A percentile compares a stretch with the other conserved stretches of the same genome.
phyloP scores from a whole-genome alignment of 2,888 invertebrate species.

The Neoascia interrupta region DNA sequence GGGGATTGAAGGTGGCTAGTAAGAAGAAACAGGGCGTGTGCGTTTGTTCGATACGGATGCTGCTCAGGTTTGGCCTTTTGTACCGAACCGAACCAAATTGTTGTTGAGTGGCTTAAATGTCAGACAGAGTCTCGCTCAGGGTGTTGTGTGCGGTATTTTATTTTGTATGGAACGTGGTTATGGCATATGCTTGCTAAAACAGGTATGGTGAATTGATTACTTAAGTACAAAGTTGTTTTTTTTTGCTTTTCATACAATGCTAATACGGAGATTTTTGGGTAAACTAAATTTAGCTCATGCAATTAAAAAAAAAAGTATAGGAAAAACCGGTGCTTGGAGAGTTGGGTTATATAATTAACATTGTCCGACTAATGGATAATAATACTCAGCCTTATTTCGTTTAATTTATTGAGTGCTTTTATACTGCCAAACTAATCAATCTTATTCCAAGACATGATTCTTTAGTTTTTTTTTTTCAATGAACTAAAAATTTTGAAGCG shows the following conservation, averaged over 20 bases:
- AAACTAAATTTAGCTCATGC: slow-evolving; percentile 43
- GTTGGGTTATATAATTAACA: slow-evolving; percentile 50
- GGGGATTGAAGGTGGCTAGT: slow-evolving; percentile 53
- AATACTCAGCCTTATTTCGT: too few species aligned
- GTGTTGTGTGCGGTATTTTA: neutral
- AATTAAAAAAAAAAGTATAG: slow-evolving; percentile 39
- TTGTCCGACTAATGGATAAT: slow-evolving; percentile 46
- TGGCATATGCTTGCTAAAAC: slow-evolving; percentile 43
- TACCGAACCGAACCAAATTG: slow-evolving; percentile 12
- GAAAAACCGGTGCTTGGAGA: slow-evolving; percentile 20
- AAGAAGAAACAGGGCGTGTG: slow-evolving; percentile 53
- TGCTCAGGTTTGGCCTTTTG: slow-evolving; percentile 56
- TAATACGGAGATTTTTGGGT: slow-evolving; percentile 26
- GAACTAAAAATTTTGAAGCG: too few species aligned
- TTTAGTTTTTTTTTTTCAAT: too few species aligned
- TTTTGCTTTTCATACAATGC: slow-evolving; percentile 21
- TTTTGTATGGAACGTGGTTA: slow-evolving; percentile 31
- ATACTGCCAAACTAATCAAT: too few species aligned
- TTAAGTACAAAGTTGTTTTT: slow-evolving; percentile 43
- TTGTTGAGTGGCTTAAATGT: slow-evolving; percentile 50
- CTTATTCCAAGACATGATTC: too few species aligned
- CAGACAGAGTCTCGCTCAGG: slow-evolving; percentile 38
- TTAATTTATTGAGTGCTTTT: too few species aligned
- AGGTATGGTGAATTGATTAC: slow-evolving; percentile 58
- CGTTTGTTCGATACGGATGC: slow-evolving; percentile 47